Conservation (phyloP, 2,113 vertebrate genomes). For the Scomber colias region DNA sequence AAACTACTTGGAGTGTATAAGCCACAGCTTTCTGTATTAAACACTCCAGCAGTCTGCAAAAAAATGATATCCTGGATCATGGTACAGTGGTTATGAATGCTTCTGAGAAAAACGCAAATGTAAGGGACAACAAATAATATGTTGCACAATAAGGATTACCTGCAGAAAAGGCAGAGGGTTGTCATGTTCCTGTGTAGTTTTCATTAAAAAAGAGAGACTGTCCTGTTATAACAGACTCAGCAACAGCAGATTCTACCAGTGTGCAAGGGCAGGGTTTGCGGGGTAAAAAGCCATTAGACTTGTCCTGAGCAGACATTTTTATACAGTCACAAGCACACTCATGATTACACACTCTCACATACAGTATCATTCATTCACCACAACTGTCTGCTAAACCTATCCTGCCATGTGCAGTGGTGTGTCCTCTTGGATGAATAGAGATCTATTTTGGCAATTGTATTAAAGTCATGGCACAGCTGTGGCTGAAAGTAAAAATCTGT, state of each 20-base stretch:
- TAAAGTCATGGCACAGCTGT: background rate
- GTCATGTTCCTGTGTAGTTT: background rate
- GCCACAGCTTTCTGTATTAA: background rate
- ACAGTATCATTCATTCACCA: background rate
- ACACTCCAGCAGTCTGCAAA: background rate
- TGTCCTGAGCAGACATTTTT: background rate
- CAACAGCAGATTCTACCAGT: constrained; percentile 8
- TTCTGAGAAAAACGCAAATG: background rate
- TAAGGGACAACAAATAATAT: background rate
- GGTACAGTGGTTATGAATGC: background rate
- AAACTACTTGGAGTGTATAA: no score
- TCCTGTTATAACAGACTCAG: background rate
- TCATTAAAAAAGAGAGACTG: background rate
- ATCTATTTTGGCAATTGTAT: background rate
- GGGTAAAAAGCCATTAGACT: constrained; percentile 16
- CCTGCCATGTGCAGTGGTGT: background rate
- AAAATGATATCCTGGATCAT: background rate
- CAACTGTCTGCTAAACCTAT: background rate
- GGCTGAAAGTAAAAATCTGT: background rate
- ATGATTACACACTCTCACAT: background rate
- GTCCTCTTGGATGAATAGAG: background rate
- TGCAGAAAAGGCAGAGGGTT: background rate
- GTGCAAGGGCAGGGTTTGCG: constrained; percentile 27
- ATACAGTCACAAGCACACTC: background rate
- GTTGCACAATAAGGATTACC: background rate